A percentile compares a stretch with the other conserved stretches of the same genome.
These are phyloP conservation scores for Onychorhynchus coronatus DNA, from an alignment of 2,113 vertebrate genomes.

Conservation along the genomic window DNA sequence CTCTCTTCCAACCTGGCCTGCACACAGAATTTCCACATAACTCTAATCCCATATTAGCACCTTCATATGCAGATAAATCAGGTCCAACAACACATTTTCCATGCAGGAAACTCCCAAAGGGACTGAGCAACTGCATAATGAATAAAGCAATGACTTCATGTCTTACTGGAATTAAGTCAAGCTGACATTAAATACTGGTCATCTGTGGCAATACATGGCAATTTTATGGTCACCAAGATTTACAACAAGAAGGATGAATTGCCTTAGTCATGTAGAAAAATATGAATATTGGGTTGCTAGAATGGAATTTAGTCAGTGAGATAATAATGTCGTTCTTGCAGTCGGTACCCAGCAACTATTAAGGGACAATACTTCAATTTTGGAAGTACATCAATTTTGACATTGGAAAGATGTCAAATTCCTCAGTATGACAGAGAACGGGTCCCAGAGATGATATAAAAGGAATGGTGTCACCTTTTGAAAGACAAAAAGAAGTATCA, in stretches of 20 bases:
- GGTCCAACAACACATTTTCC: not conserved
- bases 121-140: not conserved
- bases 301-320: conserved; percentile 14
- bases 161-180: not conserved
- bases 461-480: not conserved
- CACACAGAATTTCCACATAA: not conserved
- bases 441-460: not conserved
- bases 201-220: not conserved
- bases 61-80: not conserved
- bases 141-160: not conserved
- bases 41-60: not conserved
- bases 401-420: not conserved
- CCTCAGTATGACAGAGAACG: not conserved
- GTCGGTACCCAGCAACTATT: not conserved
- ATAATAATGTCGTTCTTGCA: not conserved
- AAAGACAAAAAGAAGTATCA: not conserved
- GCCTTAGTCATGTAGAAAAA: conserved; percentile 19
- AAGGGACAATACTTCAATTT: not conserved
- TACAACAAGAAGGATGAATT: conserved; percentile 5
- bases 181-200: not conserved
- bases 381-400: not conserved
- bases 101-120: not conserved
- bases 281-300: not conserved
- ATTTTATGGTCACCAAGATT: not conserved
- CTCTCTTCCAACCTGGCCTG: not conserved